Percentiles rank a stretch among this genome's conserved stretches.
These are phyloP conservation scores for Lycodopsis pacificus DNA, from an alignment of 2,797 vertebrate species.

Conservation along the genomic window DNA sequence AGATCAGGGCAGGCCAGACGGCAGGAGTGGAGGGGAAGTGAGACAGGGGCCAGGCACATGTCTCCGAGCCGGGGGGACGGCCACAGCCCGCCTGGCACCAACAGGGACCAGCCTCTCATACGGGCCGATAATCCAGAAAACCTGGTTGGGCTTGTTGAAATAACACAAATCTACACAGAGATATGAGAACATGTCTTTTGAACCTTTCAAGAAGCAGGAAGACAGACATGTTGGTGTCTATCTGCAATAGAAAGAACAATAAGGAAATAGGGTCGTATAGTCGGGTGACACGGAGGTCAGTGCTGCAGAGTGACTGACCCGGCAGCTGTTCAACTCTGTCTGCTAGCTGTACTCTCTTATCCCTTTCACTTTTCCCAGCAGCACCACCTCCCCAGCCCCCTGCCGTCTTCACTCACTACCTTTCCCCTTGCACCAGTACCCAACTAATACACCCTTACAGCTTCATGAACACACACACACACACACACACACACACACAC, in stretches of 20 bases:
- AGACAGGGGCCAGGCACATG: conserved; percentile 48
- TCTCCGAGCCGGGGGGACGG: conserved; percentile 20
- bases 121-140: not conserved
- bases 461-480: conserved; percentile 2
- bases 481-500: conserved; percentile 21
- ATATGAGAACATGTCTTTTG: conserved; percentile 7
- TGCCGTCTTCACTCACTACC: conserved; percentile 39
- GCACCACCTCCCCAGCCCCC: conserved; percentile 28
- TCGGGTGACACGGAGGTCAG: conserved; percentile 62
- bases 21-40: conserved; percentile 49
- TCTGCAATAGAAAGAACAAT: conserved; percentile 44
- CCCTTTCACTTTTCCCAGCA: conserved; percentile 69
- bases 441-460: conserved; percentile 29
- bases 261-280: conserved; percentile 54
- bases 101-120: conserved; percentile 23
- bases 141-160: not conserved
- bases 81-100: conserved; percentile 64
- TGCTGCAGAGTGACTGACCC: conserved; percentile 43
- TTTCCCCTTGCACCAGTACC: conserved; percentile 33
- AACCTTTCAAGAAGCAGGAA: conserved; percentile 29
- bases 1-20: conserved; percentile 67
- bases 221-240: conserved; percentile 28
- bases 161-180: not conserved
- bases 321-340: conserved; percentile 71
- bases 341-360: conserved; percentile 30